Conservation (phyloP, 2,113 vertebrate genomes). For the Sapajus apella region DNA sequence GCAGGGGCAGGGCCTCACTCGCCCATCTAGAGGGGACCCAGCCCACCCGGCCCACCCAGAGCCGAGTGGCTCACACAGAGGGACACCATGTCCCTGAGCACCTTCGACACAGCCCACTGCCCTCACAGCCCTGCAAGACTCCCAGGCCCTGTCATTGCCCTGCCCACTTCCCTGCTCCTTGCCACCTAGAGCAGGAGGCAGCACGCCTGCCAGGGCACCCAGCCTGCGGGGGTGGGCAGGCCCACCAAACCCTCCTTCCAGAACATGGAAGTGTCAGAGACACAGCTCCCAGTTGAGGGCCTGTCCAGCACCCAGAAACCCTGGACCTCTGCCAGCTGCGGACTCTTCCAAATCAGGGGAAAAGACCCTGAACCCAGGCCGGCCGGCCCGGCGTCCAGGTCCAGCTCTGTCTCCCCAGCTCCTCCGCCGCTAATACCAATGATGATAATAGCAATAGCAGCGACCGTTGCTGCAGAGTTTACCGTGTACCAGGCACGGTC, state of each 20-base stretch:
- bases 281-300: background rate
- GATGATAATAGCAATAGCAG: background rate
- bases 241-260: background rate
- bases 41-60: background rate
- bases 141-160: fast-evolving
- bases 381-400: background rate
- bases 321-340: background rate
- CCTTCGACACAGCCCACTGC: background rate
- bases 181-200: fast-evolving
- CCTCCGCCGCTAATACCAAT: background rate
- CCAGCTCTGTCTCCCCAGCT: background rate
- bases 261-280: background rate
- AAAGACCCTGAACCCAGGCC: background rate
- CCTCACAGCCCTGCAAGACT: background rate
- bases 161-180: background rate
- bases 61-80: background rate
- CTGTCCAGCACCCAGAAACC: background rate
- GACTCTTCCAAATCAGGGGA: background rate
- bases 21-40: background rate
- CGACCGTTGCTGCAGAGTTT: background rate
- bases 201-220: background rate
- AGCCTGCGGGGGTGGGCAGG: background rate
- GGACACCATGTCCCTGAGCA: background rate
- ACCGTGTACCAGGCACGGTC: fast-evolving
- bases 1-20: no score